phyloP scores from a whole-genome alignment of 1,140 invertebrate genomes.

The Idris sp. region DNA sequence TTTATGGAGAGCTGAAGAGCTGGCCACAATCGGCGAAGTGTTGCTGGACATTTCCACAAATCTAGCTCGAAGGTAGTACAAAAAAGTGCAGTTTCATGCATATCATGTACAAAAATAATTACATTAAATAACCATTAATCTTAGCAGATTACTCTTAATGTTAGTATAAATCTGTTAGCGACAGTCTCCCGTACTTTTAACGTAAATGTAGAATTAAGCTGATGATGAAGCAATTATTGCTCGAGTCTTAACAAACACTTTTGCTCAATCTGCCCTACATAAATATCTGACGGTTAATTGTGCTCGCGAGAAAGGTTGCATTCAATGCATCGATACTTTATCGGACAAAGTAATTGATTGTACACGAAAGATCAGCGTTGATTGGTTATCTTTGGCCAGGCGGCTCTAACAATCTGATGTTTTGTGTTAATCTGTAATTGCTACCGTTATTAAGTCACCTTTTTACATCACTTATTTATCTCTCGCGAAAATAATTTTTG shows the following conservation, averaged over 20 bases:
- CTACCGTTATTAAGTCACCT: constrained; percentile 23
- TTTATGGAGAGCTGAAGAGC: constrained; percentile 86
- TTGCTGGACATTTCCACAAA: constrained; percentile 90
- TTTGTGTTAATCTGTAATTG: constrained; percentile 29
- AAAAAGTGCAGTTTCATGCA: constrained; percentile 23
- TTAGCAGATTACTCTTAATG: constrained; percentile 9
- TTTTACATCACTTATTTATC: constrained; percentile 13
- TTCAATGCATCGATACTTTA: constrained; percentile 14
- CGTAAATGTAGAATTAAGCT: constrained; percentile 16
- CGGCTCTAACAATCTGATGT: no score
- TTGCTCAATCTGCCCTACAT: constrained; percentile 43
- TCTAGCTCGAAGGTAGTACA: constrained; percentile 91
- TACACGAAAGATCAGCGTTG: constrained; percentile 27
- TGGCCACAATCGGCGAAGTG: constrained; percentile 90
- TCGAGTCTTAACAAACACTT: constrained; percentile 19
- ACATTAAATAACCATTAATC: constrained; percentile 17
- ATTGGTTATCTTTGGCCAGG: no score
- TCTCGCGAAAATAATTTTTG: no score
- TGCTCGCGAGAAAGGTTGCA: constrained; percentile 28
- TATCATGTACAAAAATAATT: constrained; percentile 31
- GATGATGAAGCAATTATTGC: constrained; percentile 39
- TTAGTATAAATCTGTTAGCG: constrained; percentile 50
- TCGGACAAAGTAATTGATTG: constrained; percentile 40
- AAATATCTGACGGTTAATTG: constrained; percentile 32
- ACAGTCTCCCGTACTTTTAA: constrained; percentile 25